Evolutionary conservation across 2,797 vertebrate genomes (phyloP).

Genomic region (Somateria mollissima): DNA sequence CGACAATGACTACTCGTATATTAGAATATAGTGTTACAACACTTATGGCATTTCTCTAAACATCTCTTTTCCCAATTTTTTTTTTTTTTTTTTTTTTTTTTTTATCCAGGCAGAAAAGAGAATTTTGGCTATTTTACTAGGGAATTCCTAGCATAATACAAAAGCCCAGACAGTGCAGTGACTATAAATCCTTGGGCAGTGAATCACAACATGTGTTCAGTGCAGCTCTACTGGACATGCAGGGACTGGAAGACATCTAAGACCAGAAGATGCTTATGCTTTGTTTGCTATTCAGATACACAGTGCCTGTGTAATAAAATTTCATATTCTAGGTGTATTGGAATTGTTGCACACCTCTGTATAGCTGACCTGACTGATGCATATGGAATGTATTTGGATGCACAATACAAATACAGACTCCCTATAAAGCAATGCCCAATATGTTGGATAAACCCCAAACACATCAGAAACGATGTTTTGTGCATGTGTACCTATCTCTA

Average conservation of each 20-base stretch:
- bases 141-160: background rate
- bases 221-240: background rate
- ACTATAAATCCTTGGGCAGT: background rate
- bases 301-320: background rate
- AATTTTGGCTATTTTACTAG: background rate
- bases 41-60: background rate
- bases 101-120: background rate
- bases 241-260: background rate
- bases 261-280: background rate
- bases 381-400: background rate
- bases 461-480: background rate
- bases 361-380: background rate
- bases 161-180: background rate
- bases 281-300: background rate
- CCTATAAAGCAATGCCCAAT: background rate
- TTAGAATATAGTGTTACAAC: background rate
- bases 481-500: background rate
- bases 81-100: background rate
- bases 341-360: background rate
- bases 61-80: background rate
- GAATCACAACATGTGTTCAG: accelerated
- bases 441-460: background rate
- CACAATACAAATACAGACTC: background rate
- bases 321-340: background rate
- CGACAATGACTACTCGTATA: background rate